Evolutionary conservation across 2,113 vertebrate genomes (phyloP), one percentile per base, ranked within the genome.

Genomic region (Brienomyrus longianalis): DNA sequence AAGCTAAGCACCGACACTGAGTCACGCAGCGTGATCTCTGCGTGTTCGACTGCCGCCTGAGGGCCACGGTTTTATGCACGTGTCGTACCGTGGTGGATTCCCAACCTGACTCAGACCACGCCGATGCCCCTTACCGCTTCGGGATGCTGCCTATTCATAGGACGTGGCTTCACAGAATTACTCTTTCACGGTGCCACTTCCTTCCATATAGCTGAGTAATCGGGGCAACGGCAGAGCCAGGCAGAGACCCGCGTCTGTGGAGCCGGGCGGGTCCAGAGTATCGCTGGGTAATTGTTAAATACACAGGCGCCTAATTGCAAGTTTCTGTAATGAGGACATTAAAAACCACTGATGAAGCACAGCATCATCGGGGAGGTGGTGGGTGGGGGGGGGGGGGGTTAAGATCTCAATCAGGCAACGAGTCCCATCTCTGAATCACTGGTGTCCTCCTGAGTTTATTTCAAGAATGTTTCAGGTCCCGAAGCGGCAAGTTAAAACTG

Each of bases 201-300:
- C 31, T 17, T 7, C 70, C 15, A 17, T 17, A 13, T 13, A 39
- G 70, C 10, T 5, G 31, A 39, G 15, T 1, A 31, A 39, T 39
- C 31, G 6, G 31, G 31, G 31, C 13, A 31, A 39, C 3, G 3
- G 31, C 3, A 39, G 70, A 39, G n/a, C 43, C 45, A 48, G 48
- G 83, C 83, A 48, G 23, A 48, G 39, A 5, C 83, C 43, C 8
- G 9, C 19, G 11, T n/a, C 39, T 48, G 21, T 13, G 45, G 45
- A 31, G 1, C 19, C 84, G 9, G 84, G 50, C 27, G 27, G 47
- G 86, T 70, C 27, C 62, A 70, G 27, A 70, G 9, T 48, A 21
- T 83, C 51, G 21, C 88, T 11, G 39, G 21, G 47, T 84, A 89
- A 89, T 59, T 84, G 77, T 84, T 45, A 84, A 89, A 56, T 83